These are phyloP conservation scores for Bombyx mandarina DNA, from an alignment of 1,140 invertebrate genomes.

Conservation along the genomic window DNA sequence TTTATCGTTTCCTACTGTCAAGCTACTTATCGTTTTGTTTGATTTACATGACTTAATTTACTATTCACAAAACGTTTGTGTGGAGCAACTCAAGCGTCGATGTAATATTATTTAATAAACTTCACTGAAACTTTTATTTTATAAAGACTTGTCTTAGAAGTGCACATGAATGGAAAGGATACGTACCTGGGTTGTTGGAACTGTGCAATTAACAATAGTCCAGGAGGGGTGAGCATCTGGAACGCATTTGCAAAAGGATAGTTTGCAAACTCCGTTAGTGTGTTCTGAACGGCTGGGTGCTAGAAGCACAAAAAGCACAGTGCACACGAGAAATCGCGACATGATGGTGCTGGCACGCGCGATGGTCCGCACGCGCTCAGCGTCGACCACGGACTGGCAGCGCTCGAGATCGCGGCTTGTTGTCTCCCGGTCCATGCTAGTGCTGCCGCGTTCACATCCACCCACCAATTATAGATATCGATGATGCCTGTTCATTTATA, in stretches of 20 bases:
- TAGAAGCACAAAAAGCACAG: constrained; percentile 32
- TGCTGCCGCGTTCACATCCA: constrained; percentile 27
- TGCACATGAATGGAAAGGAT: not conserved
- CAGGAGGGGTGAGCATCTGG: constrained; percentile 69
- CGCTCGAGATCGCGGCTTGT: constrained; percentile 16
- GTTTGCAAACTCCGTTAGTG: constrained; percentile 68
- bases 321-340: constrained; percentile 43
- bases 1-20: constrained; percentile 16
- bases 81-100: no score
- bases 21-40: constrained; percentile 13
- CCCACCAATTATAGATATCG: constrained; percentile 48
- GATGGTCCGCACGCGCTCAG: constrained; percentile 37
- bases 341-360: constrained; percentile 46
- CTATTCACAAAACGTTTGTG: constrained; percentile 6
- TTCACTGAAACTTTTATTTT: no score
- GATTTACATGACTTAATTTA: constrained; percentile 13
- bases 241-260: constrained; percentile 74
- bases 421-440: constrained; percentile 22
- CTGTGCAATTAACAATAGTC: constrained; percentile 76
- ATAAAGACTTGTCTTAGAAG: no score
- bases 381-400: constrained; percentile 44
- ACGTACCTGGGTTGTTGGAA: constrained; percentile 73
- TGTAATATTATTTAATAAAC: no score
- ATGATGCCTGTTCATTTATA: constrained; percentile 34
- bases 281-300: constrained; percentile 24